These are phyloP conservation scores for Passer domesticus DNA, from an alignment of 2,113 vertebrate genomes.

Conservation along the genomic window DNA sequence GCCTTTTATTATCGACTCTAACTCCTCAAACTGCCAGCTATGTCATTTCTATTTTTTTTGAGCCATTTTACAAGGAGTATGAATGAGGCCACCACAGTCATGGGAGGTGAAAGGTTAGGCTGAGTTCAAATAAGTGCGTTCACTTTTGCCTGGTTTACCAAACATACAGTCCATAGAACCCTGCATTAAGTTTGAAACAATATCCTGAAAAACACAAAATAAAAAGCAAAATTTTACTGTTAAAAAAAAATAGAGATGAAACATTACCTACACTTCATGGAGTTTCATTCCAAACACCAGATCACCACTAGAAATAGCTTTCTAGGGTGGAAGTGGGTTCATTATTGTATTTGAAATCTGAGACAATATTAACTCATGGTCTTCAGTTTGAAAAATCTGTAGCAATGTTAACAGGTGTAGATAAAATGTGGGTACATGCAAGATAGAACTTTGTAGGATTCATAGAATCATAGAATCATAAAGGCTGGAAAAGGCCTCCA, in stretches of 20 bases:
- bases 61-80: background rate
- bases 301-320: background rate
- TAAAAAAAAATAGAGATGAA: too few relatives aligned
- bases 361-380: background rate
- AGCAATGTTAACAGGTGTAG: background rate
- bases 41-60: accelerated
- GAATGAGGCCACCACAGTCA: background rate
- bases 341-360: background rate
- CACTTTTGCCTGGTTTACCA: background rate
- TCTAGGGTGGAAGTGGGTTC: background rate
- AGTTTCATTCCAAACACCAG: background rate
- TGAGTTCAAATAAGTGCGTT: background rate
- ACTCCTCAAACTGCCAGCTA: background rate
- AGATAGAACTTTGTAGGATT: background rate
- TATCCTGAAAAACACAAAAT: too few relatives aligned
- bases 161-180: background rate
- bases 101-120: background rate
- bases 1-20: background rate
- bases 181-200: background rate
- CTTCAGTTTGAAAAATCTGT: background rate
- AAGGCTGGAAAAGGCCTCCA: background rate
- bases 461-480: background rate
- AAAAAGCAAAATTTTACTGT: too few relatives aligned
- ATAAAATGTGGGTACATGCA: background rate
- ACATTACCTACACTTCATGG: too few relatives aligned